Conservation (phyloP, 2,797 vertebrate species). For the Poecile montanus region DNA sequence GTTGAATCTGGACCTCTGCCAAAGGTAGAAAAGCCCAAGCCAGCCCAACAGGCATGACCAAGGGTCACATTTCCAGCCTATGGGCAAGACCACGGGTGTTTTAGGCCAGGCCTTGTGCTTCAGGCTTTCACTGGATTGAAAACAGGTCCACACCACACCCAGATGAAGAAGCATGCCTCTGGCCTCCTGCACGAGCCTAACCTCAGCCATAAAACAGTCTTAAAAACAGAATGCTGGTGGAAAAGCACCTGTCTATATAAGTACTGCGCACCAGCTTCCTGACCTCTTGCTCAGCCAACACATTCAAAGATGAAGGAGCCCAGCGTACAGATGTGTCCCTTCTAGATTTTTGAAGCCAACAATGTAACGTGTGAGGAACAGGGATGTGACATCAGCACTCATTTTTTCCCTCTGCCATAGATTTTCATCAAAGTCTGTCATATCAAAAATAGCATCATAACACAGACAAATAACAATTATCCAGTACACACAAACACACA, state of each 20-base stretch:
- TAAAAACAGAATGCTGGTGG: background rate
- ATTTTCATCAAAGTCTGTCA: background rate
- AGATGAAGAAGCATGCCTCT: rapidly evolving
- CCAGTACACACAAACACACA: background rate
- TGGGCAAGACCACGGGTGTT: background rate
- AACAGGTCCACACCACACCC: rapidly evolving
- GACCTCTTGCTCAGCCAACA: background rate
- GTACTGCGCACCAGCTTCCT: background rate
- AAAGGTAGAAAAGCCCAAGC: background rate
- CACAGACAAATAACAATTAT: background rate
- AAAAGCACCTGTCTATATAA: background rate
- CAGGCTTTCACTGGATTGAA: background rate
- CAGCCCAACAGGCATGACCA: rapidly evolving
- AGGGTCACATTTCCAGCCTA: rapidly evolving
- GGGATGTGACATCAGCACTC: background rate
- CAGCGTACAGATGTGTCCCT: background rate
- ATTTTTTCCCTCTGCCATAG: background rate
- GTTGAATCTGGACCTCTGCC: background rate
- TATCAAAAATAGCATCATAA: background rate
- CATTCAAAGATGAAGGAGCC: background rate
- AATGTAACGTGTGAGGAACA: background rate
- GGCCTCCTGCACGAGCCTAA: background rate
- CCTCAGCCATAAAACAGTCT: background rate
- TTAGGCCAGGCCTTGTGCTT: background rate
- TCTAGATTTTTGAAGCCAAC: background rate